Percentiles rank a stretch among this genome's conserved stretches.
These are phyloP conservation scores for Drosophila nigricruria DNA, from an alignment of 2,888 invertebrate species.

Conservation along the genomic window DNA sequence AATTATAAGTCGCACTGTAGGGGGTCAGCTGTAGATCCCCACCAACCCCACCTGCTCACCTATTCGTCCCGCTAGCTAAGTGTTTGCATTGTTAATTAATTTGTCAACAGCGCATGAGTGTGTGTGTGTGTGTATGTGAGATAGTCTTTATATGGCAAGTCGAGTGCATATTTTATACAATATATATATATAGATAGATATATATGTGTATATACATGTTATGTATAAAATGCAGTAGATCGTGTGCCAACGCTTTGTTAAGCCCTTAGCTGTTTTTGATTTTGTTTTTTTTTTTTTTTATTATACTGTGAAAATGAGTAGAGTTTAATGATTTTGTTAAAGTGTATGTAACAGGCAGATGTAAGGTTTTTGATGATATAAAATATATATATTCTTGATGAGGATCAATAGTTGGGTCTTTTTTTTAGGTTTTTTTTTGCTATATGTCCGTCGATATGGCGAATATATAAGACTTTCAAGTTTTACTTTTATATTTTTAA, in stretches of 20 bases:
- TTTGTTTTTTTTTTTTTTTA: constrained; percentile 6
- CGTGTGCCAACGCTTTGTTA: constrained; percentile 47
- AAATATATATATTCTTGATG: neutral
- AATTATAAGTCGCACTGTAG: constrained; percentile 62
- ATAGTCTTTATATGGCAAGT: constrained; percentile 29
- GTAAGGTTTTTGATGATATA: neutral
- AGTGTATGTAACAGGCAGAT: neutral
- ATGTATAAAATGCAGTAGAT: constrained; percentile 37
- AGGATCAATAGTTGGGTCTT: neutral
- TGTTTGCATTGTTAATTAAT: constrained; percentile 77
- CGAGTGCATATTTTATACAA: constrained; percentile 23
- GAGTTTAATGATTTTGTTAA: neutral
- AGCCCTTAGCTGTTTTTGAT: constrained; percentile 43
- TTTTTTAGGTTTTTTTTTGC: too few species aligned
- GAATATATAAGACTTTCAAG: neutral
- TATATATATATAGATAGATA: constrained; percentile 2
- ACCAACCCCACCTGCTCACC: neutral
- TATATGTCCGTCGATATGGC: neutral
- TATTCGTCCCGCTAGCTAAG: constrained; percentile 6
- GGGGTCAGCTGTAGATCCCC: constrained; percentile 31
- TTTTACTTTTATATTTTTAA: neutral
- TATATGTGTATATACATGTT: neutral
- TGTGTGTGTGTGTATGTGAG: constrained; percentile 41
- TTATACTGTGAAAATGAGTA: too few species aligned
- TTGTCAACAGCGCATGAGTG: constrained; percentile 31